Conservation (phyloP, 92 coral and sea anemone species). For the Porites cylindrica region DNA sequence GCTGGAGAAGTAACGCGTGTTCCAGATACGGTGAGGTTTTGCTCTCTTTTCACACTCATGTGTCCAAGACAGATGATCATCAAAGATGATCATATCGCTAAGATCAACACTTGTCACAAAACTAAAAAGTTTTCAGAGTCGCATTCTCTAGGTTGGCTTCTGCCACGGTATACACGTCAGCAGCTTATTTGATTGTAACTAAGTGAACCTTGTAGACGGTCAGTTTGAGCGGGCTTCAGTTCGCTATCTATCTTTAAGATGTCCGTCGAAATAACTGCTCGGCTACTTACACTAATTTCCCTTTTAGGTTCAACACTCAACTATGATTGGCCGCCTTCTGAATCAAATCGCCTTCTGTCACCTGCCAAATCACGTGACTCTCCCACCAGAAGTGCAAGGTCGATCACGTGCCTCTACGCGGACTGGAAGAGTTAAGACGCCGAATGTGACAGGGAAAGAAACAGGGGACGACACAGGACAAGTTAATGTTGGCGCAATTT, state of each 20-base stretch:
- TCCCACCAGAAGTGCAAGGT: slow-evolving; percentile 61
- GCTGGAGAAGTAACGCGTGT: slow-evolving; percentile 73
- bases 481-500: slow-evolving; percentile 60
- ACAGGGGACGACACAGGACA: slow-evolving; percentile 54
- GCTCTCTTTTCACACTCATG: not conserved
- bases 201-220: too few species aligned
- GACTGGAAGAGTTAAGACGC: slow-evolving; percentile 66
- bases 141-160: not conserved
- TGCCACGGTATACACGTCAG: not conserved
- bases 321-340: slow-evolving; percentile 73
- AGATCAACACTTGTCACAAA: not conserved
- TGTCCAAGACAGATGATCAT: not conserved
- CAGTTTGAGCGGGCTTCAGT: too few species aligned
- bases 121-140: not conserved
- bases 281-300: not conserved
- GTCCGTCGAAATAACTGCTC: not conserved
- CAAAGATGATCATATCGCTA: not conserved
- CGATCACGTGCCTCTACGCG: slow-evolving; percentile 73
- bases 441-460: slow-evolving; percentile 46
- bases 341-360: slow-evolving; percentile 71
- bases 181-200: not conserved
- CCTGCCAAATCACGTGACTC: slow-evolving; percentile 70
- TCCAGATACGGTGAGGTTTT: slow-evolving; percentile 72
- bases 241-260: not conserved
- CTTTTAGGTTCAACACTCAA: slow-evolving; percentile 59